Evolutionary conservation across 2,888 invertebrate species (phyloP), one percentile per base, ranked within the genome.

Genomic region (Pseudoips prasinana): DNA sequence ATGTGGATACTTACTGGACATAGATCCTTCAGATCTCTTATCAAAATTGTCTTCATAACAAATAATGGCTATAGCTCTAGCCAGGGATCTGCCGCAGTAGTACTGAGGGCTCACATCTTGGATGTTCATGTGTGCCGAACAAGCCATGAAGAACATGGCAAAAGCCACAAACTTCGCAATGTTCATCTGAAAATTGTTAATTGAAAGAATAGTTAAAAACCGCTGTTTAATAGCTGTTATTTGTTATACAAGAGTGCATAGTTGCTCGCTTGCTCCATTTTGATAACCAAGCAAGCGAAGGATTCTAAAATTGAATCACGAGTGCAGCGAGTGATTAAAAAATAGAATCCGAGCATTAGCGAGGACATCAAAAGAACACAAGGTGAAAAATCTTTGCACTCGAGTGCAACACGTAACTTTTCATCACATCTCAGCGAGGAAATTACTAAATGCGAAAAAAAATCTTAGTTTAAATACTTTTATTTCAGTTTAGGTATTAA

Each of bases 11-110:
- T 63, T 46, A 75, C 75, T 63, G 27, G 64, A 70, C 67, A 70
- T 68, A 7, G 52, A 51, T 2, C 67, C 76, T 3, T 68, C 71
- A 1, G 72, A 61, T 18, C 72, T 58, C 42, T 78, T 80, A 1
- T 45, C 59, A 1, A 23, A 36, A 0, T 29, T 31, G 0, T 56
- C 64, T 1, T 67, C 65, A 24, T 40, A 64, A 33, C 82, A 82
- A 1, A 81, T 10, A 1, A 58, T 5, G 0, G 73, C 74, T 1
- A 82, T 39, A 0, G 71, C 64, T 8, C 61, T 56, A 0, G 82
- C 71, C 9, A 82, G 45, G 0, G 45, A 51, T 4, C 78, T 58
- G 0, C 80, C 82, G 33, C 81, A 82, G 54, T 77, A 81, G 2
- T 63, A 39, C 32, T 69, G 67, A 0, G 69, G 64, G 23, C 18